These are phyloP conservation scores for Gisinianus flammeolus DNA, from an alignment of 2,888 invertebrate genomes.

Conservation along the genomic window DNA sequence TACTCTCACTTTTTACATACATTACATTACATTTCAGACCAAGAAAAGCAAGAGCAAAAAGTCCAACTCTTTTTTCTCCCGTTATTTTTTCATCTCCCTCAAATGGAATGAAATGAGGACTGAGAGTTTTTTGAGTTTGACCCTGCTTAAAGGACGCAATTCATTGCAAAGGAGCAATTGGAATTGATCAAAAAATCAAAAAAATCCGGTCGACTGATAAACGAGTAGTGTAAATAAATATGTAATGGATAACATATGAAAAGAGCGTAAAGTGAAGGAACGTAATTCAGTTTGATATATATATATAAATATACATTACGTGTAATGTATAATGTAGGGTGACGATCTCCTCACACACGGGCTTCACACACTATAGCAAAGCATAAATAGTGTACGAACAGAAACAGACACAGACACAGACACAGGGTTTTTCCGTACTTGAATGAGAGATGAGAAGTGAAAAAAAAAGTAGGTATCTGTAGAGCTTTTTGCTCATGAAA, in stretches of 20 bases:
- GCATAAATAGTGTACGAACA: neutral
- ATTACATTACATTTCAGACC: neutral
- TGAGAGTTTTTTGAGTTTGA: slow-evolving; percentile 5
- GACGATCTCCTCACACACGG: too few species aligned
- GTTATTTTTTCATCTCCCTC: too few species aligned
- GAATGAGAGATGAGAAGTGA: too few species aligned
- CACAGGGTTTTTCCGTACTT: neutral
- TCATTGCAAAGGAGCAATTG: slow-evolving; percentile 7
- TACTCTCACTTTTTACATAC: slow-evolving; percentile 3
- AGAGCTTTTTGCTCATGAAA: too few species aligned
- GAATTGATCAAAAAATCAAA: neutral
- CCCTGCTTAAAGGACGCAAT: slow-evolving; percentile 1
- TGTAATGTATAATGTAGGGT: neutral
- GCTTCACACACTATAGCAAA: too few species aligned
- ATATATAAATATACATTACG: too few species aligned
- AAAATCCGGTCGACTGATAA: too few species aligned
- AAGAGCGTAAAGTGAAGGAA: slow-evolving; percentile 10
- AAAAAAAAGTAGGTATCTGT: too few species aligned
- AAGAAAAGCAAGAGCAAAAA: slow-evolving; percentile 29
- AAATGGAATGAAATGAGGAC: too few species aligned
- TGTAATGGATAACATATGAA: slow-evolving; percentile 8
- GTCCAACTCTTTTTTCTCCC: slow-evolving; percentile 6
- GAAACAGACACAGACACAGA: neutral
- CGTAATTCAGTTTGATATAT: too few species aligned
- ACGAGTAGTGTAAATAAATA: too few species aligned